Evolutionary conservation across 2,113 vertebrate genomes (phyloP).

Genomic region (Indicator indicator): DNA sequence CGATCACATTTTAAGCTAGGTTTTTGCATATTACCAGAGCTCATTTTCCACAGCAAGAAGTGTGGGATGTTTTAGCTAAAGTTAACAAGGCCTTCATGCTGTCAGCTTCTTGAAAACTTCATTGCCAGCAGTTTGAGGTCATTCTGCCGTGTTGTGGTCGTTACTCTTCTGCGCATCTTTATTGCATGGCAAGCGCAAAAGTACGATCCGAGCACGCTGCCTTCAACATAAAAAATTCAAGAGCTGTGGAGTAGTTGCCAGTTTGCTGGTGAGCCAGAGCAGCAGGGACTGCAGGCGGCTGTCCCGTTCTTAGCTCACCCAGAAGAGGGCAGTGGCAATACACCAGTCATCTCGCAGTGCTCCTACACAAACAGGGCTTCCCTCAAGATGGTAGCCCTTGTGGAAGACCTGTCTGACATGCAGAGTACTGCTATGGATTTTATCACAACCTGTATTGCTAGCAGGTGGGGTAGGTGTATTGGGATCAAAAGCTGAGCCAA

Average conservation of each 20-base stretch:
- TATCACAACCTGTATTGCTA: neutral
- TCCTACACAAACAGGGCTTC: neutral
- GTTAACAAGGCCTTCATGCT: neutral
- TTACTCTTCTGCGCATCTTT: neutral
- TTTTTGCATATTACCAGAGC: neutral
- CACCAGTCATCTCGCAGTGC: neutral
- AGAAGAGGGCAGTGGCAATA: slow-evolving; percentile 30
- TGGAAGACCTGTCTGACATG: neutral
- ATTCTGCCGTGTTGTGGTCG: neutral
- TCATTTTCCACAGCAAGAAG: neutral
- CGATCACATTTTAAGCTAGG: neutral
- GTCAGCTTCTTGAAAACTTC: neutral
- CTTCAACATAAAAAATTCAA: neutral
- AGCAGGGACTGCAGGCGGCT: rapidly evolving
- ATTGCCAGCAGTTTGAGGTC: neutral
- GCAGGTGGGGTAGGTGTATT: neutral
- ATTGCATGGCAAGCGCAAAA: neutral
- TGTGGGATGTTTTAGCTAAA: neutral
- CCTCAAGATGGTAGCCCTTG: neutral
- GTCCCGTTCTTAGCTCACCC: neutral
- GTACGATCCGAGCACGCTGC: rapidly evolving
- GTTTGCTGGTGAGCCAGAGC: neutral
- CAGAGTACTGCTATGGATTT: neutral
- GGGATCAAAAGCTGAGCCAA: neutral
- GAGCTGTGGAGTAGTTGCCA: neutral